Evolutionary conservation across 2,113 vertebrate genomes (phyloP), one percentile per base, ranked within the genome.

Genomic region (Scytalopus superciliaris): DNA sequence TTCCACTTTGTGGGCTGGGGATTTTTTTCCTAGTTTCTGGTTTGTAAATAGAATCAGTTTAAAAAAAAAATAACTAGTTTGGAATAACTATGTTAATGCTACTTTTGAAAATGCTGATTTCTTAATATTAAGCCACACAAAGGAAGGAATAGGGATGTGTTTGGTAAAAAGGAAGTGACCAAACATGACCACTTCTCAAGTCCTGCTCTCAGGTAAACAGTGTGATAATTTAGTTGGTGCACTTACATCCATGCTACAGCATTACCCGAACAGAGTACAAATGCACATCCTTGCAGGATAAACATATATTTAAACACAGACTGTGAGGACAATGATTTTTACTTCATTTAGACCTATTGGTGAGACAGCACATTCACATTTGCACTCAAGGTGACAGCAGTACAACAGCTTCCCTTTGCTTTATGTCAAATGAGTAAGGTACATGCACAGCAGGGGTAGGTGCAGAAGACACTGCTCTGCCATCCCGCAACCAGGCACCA

Each of bases 401-500:
- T 4, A 31, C 24, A 69, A 56, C 18, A 24, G 27, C 23, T 85
- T 73, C 42, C 56, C 30, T 45, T 84, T 47, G 60, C 12, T 37
- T 47, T 40, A 49, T 35, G 28, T 49, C 39, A 85, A n/a, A 56
- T 8, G 19, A 69, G 4, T 21, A 44, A 14, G 16, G 13, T 53
- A n/a, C 6, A 19, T 10, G 27, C 31, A 72, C 8, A 50, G 13
- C 0, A 4, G 6, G 4, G 42, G 1, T 15, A 74, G 63, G 8
- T 2, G 35, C 13, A 59, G 28, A 55, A 75, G 35, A 45, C 30
- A 52, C 0, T 74, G 30, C 37, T 84, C 56, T 67, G 33, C 14
- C 60, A 59, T 27, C 10, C 19, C 62, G 35, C 25, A 82, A 63
- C 5, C 31, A 49, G 62, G 73, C 21, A 91, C 25, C 39, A 80